Percentiles rank a stretch among this genome's conserved stretches.
Evolutionary conservation across 2,113 vertebrate genomes (phyloP).

Genomic region (Grantiella picta): DNA sequence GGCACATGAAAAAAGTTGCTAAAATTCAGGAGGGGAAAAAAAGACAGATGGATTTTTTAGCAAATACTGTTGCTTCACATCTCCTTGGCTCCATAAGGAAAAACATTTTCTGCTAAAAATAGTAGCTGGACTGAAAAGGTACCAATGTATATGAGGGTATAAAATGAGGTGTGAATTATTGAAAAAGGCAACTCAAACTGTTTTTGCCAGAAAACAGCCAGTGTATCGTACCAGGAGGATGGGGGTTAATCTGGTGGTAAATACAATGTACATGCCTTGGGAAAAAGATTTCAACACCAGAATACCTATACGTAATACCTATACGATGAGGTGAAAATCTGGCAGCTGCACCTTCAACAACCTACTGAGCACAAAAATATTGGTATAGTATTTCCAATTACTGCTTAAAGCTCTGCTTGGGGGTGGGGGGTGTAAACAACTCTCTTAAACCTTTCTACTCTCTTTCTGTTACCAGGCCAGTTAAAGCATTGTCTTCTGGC

Average conservation of each 20-base stretch:
- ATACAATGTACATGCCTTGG: not conserved
- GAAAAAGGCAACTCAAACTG: conserved; percentile 59
- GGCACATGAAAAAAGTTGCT: conserved; percentile 48
- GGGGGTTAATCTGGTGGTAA: not conserved
- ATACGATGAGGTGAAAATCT: conserved; percentile 29
- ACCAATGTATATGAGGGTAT: conserved; percentile 62
- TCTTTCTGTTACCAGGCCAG: not conserved
- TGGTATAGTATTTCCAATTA: not conserved
- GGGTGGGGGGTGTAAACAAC: not conserved
- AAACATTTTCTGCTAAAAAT: conserved; percentile 65
- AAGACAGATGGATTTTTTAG: conserved; percentile 70
- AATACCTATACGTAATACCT: not conserved
- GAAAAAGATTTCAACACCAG: not conserved
- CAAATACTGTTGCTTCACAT: conserved; percentile 66
- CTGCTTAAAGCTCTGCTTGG: not conserved
- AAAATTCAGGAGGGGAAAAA: conserved; percentile 65
- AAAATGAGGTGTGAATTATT: conserved; percentile 65
- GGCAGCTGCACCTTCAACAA: not conserved
- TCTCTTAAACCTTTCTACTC: not conserved
- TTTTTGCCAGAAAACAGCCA: conserved; percentile 51
- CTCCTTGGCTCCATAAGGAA: conserved; percentile 64
- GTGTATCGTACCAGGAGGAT: not conserved
- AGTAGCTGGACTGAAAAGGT: conserved; percentile 57
- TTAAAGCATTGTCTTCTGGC: not conserved
- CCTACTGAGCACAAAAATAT: not conserved